phyloP scores from a whole-genome alignment of 2,797 vertebrate species.

The Karalla daura region DNA sequence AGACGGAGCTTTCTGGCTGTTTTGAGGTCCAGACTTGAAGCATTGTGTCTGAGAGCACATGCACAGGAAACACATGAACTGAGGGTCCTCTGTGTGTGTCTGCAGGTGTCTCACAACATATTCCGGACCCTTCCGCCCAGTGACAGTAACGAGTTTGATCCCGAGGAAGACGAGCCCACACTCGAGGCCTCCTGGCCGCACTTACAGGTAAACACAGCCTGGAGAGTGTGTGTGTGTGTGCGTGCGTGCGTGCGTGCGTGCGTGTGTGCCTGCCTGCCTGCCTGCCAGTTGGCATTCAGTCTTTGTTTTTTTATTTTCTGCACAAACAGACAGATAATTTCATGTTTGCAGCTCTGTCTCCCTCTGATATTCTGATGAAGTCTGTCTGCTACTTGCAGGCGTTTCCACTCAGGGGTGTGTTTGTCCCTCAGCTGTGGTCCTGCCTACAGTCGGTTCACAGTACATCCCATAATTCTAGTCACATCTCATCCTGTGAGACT shows the following conservation, averaged over 20 bases:
- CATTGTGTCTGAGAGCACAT: no score
- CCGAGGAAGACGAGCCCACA: slow-evolving; percentile 98
- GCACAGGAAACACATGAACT: no score
- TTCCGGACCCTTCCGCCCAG: slow-evolving; percentile 99
- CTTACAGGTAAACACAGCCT: slow-evolving; percentile 88
- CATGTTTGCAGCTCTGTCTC: not conserved
- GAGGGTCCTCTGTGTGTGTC: slow-evolving; percentile 6
- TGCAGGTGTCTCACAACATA: slow-evolving; percentile 99
- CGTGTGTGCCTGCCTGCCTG: no score
- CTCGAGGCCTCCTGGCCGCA: slow-evolving; percentile 98
- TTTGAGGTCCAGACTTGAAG: not conserved
- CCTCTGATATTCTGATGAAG: no score
- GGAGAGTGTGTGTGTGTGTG: not conserved
- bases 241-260: not conserved
- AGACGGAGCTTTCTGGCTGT: no score
- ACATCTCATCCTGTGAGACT: no score
- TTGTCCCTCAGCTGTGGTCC: no score
- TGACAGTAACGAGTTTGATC: slow-evolving; percentile 99
- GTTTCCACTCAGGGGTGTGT: not conserved
- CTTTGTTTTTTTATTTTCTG: not conserved
- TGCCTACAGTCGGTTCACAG: no score
- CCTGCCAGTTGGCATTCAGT: no score
- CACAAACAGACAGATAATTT: not conserved
- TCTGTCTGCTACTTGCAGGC: no score
- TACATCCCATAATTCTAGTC: no score